These are phyloP conservation scores for Menidia beryllina DNA, from an alignment of 2,113 vertebrate genomes.

Conservation along the genomic window DNA sequence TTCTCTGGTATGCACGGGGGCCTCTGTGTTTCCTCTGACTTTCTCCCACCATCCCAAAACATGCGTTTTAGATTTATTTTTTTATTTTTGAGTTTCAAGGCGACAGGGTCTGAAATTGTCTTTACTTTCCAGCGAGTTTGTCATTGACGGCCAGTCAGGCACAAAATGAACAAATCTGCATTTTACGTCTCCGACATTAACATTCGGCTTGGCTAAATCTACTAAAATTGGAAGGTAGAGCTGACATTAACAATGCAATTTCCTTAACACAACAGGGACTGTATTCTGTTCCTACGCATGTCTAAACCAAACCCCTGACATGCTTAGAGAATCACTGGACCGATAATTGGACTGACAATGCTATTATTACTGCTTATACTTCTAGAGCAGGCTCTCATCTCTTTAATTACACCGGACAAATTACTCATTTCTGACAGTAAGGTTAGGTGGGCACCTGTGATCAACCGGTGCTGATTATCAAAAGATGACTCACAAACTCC, in stretches of 20 bases:
- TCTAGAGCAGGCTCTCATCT: constrained; percentile 10
- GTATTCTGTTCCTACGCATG: constrained; percentile 4
- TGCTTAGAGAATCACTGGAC: constrained; percentile 43
- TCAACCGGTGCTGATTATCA: constrained; percentile 26
- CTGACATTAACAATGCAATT: constrained; percentile 29
- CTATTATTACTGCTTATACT: constrained; percentile 34
- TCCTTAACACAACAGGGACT: constrained; percentile 36
- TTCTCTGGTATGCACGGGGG: too few relatives aligned
- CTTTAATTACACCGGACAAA: constrained; percentile 39
- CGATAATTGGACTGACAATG: constrained; percentile 43
- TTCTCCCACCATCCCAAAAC: too few relatives aligned
- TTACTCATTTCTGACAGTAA: constrained; percentile 28
- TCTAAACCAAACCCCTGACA: constrained; percentile 15
- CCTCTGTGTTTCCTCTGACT: too few relatives aligned
- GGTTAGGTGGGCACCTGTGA: constrained; percentile 21
- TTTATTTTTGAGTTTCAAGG: constrained; percentile 30
- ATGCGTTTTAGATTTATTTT: constrained; percentile 6
- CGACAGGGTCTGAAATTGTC: constrained; percentile 49
- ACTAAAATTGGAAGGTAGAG: constrained; percentile 3
- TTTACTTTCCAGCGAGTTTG: constrained; percentile 31
- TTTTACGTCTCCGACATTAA: constrained; percentile 1
- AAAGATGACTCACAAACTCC: constrained; percentile 27
- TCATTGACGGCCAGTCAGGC: constrained; percentile 39
- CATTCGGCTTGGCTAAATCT: constrained; percentile 36
- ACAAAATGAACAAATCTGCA: constrained; percentile 52